These are phyloP conservation scores for Cryptophagus acutangulus DNA, from an alignment of 2,888 invertebrate genomes.

Conservation along the genomic window DNA sequence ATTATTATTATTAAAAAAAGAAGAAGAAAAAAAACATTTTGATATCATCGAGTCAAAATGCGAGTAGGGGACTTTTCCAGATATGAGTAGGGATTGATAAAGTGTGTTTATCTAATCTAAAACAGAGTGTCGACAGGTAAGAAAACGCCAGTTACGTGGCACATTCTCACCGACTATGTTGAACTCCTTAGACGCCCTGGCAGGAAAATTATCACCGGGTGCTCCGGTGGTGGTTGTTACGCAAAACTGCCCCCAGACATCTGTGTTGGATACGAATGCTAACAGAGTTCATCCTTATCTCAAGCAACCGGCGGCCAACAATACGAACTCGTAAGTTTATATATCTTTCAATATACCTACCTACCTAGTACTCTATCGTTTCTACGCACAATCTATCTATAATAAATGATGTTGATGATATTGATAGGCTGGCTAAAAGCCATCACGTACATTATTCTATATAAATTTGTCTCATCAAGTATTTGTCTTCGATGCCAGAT, in stretches of 20 bases:
- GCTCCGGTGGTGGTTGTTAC: slow-evolving; percentile 50
- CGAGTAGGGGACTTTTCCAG: no score
- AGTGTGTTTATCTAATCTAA: slow-evolving; percentile 26
- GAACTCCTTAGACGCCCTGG: slow-evolving; percentile 81
- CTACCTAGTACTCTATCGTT: slow-evolving; percentile 2
- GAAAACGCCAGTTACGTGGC: slow-evolving; percentile 36
- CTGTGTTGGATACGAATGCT: slow-evolving; percentile 62
- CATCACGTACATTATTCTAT: no score
- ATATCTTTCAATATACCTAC: not conserved
- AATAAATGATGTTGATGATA: no score
- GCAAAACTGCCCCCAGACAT: slow-evolving; percentile 25
- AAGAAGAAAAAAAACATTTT: no score
- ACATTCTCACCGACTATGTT: slow-evolving; percentile 59
- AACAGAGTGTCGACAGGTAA: slow-evolving; percentile 33
- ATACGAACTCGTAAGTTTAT: slow-evolving; percentile 35
- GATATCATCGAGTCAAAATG: no score
- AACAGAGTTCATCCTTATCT: slow-evolving; percentile 59
- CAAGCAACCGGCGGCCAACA: slow-evolving; percentile 49
- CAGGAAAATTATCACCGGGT: slow-evolving; percentile 85
- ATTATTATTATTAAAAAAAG: no score
- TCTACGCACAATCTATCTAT: no score
- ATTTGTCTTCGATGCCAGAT: slow-evolving; percentile 35
- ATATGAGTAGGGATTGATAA: slow-evolving; percentile 28
- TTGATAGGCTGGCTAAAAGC: no score
- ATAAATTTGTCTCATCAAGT: slow-evolving; percentile 27